Evolutionary conservation across 2,797 vertebrate species (phyloP).

Genomic region (Dryobates pubescens): DNA sequence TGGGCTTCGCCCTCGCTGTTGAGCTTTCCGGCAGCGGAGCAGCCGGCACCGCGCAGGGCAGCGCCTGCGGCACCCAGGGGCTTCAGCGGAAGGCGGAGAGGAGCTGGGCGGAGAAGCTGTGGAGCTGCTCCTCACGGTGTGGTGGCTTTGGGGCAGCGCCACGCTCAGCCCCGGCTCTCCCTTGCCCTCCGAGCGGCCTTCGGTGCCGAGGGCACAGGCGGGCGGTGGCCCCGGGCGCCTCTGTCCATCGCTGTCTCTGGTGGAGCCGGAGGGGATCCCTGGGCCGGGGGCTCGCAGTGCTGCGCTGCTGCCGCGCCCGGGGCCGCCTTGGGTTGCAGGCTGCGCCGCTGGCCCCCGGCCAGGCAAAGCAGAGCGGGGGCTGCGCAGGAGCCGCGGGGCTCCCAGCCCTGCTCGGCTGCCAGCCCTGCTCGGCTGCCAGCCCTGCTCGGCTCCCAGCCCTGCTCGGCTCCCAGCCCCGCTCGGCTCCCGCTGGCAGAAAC

Average conservation of each 20-base stretch:
- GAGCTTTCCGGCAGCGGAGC: not conserved
- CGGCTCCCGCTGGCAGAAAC: conserved; percentile 66
- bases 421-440: conserved; percentile 7
- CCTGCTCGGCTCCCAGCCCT: conserved; percentile 39
- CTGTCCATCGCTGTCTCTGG: conserved; percentile 72
- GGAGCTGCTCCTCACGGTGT: not conserved
- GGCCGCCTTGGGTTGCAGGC: conserved; percentile 72
- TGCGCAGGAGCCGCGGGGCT: conserved; percentile 41
- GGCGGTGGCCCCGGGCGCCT: not conserved
- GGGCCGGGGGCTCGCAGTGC: conserved; percentile 63
- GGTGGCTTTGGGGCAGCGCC: fast-evolving
- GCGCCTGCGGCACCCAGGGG: fast-evolving
- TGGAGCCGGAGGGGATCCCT: conserved; percentile 75
- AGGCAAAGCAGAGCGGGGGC: conserved; percentile 75
- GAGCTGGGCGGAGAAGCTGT: not conserved
- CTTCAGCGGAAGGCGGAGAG: not conserved
- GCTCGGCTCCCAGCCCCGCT: conserved; percentile 46
- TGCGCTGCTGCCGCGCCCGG: conserved; percentile 67
- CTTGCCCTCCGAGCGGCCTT: not conserved
- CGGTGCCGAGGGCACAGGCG: fast-evolving
- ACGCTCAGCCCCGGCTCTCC: not conserved
- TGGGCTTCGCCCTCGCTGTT: not conserved
- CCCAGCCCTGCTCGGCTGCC: conserved; percentile 44
- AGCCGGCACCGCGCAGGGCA: not conserved
- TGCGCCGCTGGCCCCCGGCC: conserved; percentile 65